Evolutionary conservation across 2,888 invertebrate genomes (phyloP), one percentile per base, ranked within the genome.

Genomic region (Cinara cedri): DNA sequence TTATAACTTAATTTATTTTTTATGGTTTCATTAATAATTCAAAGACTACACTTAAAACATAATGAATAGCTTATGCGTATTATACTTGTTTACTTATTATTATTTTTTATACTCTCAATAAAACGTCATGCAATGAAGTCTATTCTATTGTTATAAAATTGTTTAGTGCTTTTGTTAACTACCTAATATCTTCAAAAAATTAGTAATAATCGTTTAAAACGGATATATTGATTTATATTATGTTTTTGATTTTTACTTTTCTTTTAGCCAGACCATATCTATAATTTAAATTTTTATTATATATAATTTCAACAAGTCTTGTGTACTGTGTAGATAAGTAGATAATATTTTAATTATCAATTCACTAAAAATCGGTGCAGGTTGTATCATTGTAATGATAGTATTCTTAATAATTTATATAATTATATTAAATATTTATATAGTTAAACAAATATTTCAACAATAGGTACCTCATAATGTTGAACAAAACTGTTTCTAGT

Each of bases 101-200:
- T 54, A 26, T 34, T 60, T 74, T 74, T 65, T 65, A 65, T 75
- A 75, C 44, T 75, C 51, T 44, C 42, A 75, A 75, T 75, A 75
- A 75, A 75, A 75, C 65, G 74, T 75, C 63, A 65, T 54, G 54
- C 63, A 44, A 63, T 42, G 54, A 74, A 63, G 54, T 65, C 19
- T 75, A 65, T 65, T 76, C 19, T 66, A 46, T 68, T 76, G 66
- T 76, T 66, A 46, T 46, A 49, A 68, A 75, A 76, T 68, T 68
- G 76, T 76, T 68, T 57, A 76, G 46, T 10, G 66, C 66, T 66
- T 76, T 57, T 76, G 66, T 66, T 76, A 76, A 76, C 55, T 76
- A 76, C 49, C 26, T 66, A 68, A 57, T 76, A 68, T 57, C 55
- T 66, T 68, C 57, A 26, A 55, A 11, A 75, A 75, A 66, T 55